phyloP scores from a whole-genome alignment of 2,797 vertebrate genomes.

The Oreonectes daqikongensis region DNA sequence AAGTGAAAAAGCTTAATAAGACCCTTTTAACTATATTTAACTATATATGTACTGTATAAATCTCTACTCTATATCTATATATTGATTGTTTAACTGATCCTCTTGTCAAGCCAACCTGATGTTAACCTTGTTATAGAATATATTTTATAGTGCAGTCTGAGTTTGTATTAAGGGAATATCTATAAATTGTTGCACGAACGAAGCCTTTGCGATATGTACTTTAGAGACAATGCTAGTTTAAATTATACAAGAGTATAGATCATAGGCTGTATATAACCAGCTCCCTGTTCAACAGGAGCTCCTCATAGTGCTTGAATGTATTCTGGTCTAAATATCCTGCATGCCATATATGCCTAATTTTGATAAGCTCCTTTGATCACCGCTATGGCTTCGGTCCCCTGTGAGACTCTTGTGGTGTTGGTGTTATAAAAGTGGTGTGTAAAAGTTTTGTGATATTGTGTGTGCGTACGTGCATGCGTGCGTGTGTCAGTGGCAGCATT shows the following conservation, averaged over 20 bases:
- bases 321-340: constrained; percentile 14
- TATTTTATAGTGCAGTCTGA: too few species aligned
- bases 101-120: too few species aligned
- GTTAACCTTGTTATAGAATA: too few species aligned
- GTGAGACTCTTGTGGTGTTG: not conserved
- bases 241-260: constrained; percentile 19
- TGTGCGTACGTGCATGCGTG: too few species aligned
- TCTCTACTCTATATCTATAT: too few species aligned
- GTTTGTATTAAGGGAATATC: not conserved
- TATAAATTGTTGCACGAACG: not conserved
- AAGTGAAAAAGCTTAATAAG: too few species aligned
- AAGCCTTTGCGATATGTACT: constrained; percentile 2
- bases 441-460: constrained; percentile 11
- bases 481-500: not conserved
- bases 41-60: too few species aligned
- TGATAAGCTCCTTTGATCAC: constrained; percentile 22
- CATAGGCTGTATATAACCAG: constrained; percentile 11
- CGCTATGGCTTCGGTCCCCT: not conserved
- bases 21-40: too few species aligned
- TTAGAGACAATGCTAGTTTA: not conserved
- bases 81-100: too few species aligned
- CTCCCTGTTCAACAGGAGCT: too few species aligned
- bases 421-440: too few species aligned
- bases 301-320: constrained; percentile 16
- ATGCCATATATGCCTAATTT: not conserved